Conservation (phyloP, 2,113 vertebrate genomes). For the Synchiropus splendidus region DNA sequence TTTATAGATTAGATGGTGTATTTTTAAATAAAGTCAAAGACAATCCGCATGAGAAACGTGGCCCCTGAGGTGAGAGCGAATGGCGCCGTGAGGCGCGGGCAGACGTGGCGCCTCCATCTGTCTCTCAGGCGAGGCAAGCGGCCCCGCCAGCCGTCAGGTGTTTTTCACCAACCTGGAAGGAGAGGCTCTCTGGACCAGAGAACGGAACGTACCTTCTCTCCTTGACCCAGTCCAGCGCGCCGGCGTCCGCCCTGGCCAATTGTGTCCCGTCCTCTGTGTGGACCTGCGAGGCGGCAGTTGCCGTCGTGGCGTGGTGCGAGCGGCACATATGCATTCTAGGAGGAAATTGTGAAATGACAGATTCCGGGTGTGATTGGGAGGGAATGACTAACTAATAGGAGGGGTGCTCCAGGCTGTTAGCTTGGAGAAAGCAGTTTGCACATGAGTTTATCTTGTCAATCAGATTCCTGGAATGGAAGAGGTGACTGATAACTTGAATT, state of each 20-base stretch:
- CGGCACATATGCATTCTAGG: constrained; percentile 73
- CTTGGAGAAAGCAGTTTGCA: constrained; percentile 69
- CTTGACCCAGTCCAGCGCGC: constrained; percentile 62
- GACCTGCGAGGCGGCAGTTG: constrained; percentile 66
- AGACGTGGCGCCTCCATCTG: too few species aligned
- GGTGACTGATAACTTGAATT: constrained; percentile 71
- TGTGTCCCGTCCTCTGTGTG: constrained; percentile 58
- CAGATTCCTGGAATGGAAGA: constrained; percentile 68
- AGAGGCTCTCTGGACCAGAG: too few species aligned
- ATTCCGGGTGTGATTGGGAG: constrained; percentile 74
- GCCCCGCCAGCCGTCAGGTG: too few species aligned
- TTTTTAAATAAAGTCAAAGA: too few species aligned
- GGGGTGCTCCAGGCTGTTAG: constrained; percentile 73
- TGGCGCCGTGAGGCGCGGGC: constrained; percentile 40
- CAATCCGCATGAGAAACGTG: too few species aligned
- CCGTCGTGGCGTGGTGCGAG: constrained; percentile 66
- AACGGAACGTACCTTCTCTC: constrained; percentile 65
- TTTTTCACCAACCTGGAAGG: too few species aligned
- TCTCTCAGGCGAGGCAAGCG: too few species aligned
- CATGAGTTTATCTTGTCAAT: constrained; percentile 74
- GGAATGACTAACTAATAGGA: constrained; percentile 77
- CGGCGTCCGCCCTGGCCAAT: constrained; percentile 56
- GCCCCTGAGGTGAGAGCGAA: too few species aligned
- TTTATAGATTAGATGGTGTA: too few species aligned
- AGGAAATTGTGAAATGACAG: constrained; percentile 76